Evolutionary conservation across 2,888 invertebrate genomes (phyloP), one percentile per base, ranked within the genome.

Genomic region (Dynastes grantii): DNA sequence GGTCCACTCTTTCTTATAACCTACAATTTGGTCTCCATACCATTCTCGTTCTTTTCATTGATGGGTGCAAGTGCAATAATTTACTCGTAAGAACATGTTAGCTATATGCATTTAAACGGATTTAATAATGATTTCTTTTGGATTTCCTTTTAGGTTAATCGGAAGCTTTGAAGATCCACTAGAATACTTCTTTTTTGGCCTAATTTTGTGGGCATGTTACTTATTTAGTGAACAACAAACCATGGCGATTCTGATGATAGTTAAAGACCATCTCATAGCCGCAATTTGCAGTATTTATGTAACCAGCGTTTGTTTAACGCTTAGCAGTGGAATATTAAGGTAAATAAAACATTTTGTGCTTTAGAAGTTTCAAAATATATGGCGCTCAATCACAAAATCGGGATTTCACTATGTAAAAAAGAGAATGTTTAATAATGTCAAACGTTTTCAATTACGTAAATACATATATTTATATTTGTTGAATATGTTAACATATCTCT

Each of bases 161-260:
- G 92, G 92, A 1, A 90, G 90, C 76, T 90, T 93, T 81, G 87
- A 90, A 0, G 90, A 91, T 61, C 89, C 90, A 40, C 61, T 91
- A 80, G 92, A 93, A 84, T 95, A 93, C 89, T 85, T 93, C 0
- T 93, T 93, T 85, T 93, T 95, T 84, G 90, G 92, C 4, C 90
- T 95, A 3, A 92, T 94, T 0, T 89, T 97, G 11, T 96, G 97
- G 95, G 94, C 96, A 0, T 95, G 96, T 86, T 97, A 94, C 88
- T 91, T 95, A 0, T 93, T 96, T 83, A 94, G 95, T 0, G 97
- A 97, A 86, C 97, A 97, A 86, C 93, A 96, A 82, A 93, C 96
- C 0, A 92, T 97, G 80, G 94, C 95, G 0, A 91, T 96, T 73
- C 90, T 97, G 88, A 93, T 96, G 92, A 91, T 96, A 22, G 92